Conservation (phyloP, 1,140 invertebrate species). For the Orius laevigatus region DNA sequence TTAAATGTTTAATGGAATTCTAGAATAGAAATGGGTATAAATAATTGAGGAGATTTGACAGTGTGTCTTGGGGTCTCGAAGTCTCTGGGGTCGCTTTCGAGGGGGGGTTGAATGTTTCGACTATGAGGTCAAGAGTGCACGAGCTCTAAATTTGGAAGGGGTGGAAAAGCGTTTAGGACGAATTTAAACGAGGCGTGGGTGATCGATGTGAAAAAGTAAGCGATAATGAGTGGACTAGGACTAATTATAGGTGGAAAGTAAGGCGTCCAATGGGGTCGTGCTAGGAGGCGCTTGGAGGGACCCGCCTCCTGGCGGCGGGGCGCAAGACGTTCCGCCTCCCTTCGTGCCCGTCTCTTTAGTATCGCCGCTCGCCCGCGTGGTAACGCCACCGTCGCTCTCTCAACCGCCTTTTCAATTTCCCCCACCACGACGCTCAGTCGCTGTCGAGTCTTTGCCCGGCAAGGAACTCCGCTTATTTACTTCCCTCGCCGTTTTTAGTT, state of each 20-base stretch:
- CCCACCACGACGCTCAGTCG: constrained; percentile 1
- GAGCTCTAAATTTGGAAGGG: too few relatives aligned
- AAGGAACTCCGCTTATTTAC: background rate
- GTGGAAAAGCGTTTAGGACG: too few relatives aligned
- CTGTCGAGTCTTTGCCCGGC: background rate
- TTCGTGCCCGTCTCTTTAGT: background rate
- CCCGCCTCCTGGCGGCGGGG: constrained; percentile 3
- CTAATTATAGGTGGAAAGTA: constrained; percentile 10
- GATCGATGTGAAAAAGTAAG: constrained; percentile 6
- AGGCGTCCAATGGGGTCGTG: constrained; percentile 3
- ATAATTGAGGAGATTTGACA: too few relatives aligned
- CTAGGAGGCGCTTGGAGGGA: constrained; percentile 5
- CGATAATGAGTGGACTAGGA: constrained; percentile 6
- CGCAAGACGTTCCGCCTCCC: constrained; percentile 4
- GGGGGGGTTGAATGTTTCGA: too few relatives aligned
- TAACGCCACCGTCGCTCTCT: constrained; percentile 1
- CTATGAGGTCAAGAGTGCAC: too few relatives aligned
- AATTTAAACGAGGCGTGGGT: background rate
- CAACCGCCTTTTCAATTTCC: background rate
- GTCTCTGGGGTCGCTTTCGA: too few relatives aligned
- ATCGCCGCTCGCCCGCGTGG: background rate
- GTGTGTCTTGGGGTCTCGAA: too few relatives aligned
- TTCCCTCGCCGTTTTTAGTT: background rate
- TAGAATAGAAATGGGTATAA: too few relatives aligned
- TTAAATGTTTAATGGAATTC: too few relatives aligned